Evolutionary conservation across 2,888 invertebrate genomes (phyloP).

Genomic region (Agonopterix alstromeriana): DNA sequence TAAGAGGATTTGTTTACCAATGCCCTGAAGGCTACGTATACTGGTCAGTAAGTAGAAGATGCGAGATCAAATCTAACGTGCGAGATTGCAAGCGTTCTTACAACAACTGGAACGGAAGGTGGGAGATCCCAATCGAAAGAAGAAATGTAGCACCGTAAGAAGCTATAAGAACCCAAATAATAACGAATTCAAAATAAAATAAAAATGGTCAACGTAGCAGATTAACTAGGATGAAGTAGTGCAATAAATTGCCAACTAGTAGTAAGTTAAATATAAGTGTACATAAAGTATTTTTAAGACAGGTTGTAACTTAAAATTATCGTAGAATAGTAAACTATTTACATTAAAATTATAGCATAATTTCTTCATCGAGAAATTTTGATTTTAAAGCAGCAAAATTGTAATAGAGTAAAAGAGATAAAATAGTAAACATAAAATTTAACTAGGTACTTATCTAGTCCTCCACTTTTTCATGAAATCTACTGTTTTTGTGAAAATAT

Average conservation of each 20-base stretch:
- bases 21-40: slow-evolving; percentile 87
- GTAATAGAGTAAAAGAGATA: neutral
- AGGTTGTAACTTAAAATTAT: neutral
- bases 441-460: slow-evolving; percentile 5
- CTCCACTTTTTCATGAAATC: slow-evolving; percentile 2
- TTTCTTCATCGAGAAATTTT: neutral
- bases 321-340: too few relatives aligned
- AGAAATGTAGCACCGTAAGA: slow-evolving; percentile 55
- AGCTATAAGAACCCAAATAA: neutral
- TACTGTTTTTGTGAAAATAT: slow-evolving; percentile 5
- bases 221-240: slow-evolving; percentile 5
- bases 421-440: neutral
- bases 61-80: slow-evolving; percentile 80
- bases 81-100: slow-evolving; percentile 74
- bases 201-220: neutral
- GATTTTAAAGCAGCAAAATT: neutral
- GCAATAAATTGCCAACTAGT: slow-evolving; percentile 12
- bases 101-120: slow-evolving; percentile 56
- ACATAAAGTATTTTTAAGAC: neutral
- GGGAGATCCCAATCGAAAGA: slow-evolving; percentile 76
- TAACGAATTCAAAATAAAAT: neutral
- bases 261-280: neutral
- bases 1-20: slow-evolving; percentile 83
- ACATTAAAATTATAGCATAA: too few relatives aligned
- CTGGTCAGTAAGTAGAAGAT: slow-evolving; percentile 86